Evolutionary conservation across 2,797 vertebrate genomes (phyloP), one percentile per base, ranked within the genome.

Genomic region (Serranus cabrilla): DNA sequence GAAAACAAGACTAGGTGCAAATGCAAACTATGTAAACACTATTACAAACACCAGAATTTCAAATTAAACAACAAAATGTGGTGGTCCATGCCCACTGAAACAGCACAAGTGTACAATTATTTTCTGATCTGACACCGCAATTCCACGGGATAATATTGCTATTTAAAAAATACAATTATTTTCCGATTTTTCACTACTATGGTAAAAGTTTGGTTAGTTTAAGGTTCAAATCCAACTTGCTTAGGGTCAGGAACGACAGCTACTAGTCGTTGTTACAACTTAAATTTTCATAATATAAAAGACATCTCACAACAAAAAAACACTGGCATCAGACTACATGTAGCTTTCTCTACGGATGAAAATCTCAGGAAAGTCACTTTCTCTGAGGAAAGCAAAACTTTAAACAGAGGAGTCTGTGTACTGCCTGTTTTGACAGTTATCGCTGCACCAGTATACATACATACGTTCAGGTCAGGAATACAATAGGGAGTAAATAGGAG

Each of bases 291-390:
- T 21, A n/a, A 64, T 8, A 54, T 47, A 42, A 13, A n/a, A 27
- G 20, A 70, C 31, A 54, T 18, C 18, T n/a, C 21, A 20, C 5
- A 17, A 17, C n/a, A 56, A 13, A 23, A 13, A 23, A 13, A 3
- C 4, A 42, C 16, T 2, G 17, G 18, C 21, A 16, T 65, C n/a
- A 10, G 14, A 31, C 51, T 59, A 14, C 39, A 11, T 20, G 55
- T 16, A 27, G 42, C 11, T 51, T 71, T 68, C 43, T 79, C 76
- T 74, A 70, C 64, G 56, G 78, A 84, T 82, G 69, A 74, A 74
- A 74, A 42, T 25, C n/a, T n/a, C 42, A 34, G 47, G 12, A 79
- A 81, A 68, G 50, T 50, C 59, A 74, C 75, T 80, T 79, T 79
- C 67, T 45, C 54, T 11, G 55, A 66, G 69, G 69, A 82, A 82